Base-by-base conservation (phyloP, 2,797 vertebrate species). In the Silurus aristotelis region DNA sequence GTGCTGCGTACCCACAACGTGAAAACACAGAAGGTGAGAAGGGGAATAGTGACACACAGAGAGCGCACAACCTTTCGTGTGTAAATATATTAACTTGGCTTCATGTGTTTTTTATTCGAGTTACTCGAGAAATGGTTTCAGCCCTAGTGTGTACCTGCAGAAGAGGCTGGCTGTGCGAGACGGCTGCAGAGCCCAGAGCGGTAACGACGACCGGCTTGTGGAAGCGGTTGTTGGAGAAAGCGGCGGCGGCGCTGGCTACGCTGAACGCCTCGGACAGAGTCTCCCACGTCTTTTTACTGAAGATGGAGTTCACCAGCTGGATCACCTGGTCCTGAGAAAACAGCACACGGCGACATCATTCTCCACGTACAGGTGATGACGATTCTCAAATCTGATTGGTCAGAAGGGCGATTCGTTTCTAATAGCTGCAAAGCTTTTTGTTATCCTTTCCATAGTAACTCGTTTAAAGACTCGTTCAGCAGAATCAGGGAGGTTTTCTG, bases 281-380 rank as follows among this genome's bases (percentile, higher is more conserved):
- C 70, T 99, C 97, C 89, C 98, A 99, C 83, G 96, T 98, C 73
- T 99, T 99, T 94, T 98, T 98, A 92, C 98, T 98, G 92, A 99
- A 99, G 91, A 99, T 94, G 0, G 97, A 96, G 87, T 99, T 99
- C 86, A 98, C 96, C 88, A 99, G 87, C 94, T 99, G 98, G 92
- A 99, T 96, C 82, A 99, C 96, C 91, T 99, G 98, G 86, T 99
- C 98, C 98, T 99, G 93, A 84, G 88, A 89, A 20, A 76, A 85
- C 38, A 85, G 38, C 22, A 20, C 3, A 1, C 13, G 5, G 48
- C 10, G 25, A 5, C 0, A 19, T 84, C 85, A 0, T 71, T 31
- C 1, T 43, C n/a, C 72, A 73, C 73, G 25, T 13, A 10, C 72
- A 25, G n/a, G 17, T 1, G 22, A 14, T 43, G 27, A 31, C 25